These are phyloP conservation scores for Cyprinella venusta DNA, from an alignment of 2,797 vertebrate genomes.

Conservation along the genomic window DNA sequence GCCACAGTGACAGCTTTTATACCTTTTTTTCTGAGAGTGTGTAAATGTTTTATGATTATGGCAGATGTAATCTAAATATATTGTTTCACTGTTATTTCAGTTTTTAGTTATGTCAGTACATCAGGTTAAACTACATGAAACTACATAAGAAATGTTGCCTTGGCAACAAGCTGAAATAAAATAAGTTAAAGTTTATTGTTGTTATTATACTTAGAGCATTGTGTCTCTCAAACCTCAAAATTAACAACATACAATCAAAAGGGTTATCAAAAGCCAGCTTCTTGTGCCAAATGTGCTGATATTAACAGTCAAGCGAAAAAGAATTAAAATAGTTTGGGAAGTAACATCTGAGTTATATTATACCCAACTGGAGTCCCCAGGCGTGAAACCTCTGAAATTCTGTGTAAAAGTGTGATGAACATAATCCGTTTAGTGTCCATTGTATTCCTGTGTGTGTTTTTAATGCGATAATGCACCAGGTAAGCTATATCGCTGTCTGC, in stretches of 20 bases:
- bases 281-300: neutral
- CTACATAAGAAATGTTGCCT: neutral
- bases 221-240: neutral
- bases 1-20: too few relatives aligned
- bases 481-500: neutral
- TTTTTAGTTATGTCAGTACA: neutral
- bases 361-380: neutral
- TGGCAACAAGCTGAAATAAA: neutral
- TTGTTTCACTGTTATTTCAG: neutral
- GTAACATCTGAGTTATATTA: neutral
- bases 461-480: constrained; percentile 14
- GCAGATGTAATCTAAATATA: neutral
- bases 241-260: neutral
- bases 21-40: too few relatives aligned
- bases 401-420: neutral
- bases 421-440: constrained; percentile 8
- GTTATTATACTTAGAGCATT: neutral
- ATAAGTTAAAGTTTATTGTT: neutral
- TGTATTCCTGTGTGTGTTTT: constrained; percentile 10
- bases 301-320: constrained; percentile 2
- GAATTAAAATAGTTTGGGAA: neutral
- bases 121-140: neutral
- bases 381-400: neutral
- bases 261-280: neutral
- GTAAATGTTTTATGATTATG: too few relatives aligned